Conservation (phyloP, 64 coral and sea anemone genomes). For the Actinia equina region DNA sequence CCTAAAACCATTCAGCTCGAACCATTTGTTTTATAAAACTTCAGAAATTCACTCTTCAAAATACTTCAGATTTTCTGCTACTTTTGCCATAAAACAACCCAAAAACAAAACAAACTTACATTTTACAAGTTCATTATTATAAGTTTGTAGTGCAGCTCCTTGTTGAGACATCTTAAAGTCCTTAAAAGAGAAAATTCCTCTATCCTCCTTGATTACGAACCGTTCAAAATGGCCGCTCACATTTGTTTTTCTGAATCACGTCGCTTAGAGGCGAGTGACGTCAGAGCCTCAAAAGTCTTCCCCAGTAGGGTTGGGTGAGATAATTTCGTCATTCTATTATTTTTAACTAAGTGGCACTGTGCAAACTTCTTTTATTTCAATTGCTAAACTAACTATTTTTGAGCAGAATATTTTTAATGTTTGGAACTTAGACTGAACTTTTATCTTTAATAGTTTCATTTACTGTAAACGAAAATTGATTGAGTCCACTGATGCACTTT, state of each 20-base stretch:
- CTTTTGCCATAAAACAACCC: not conserved
- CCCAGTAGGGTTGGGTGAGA: not conserved
- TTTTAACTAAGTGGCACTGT: not conserved
- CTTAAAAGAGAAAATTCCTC: not conserved
- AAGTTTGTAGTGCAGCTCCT: conserved; percentile 92
- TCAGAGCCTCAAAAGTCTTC: not conserved
- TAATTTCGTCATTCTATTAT: not conserved
- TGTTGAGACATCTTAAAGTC: conserved; percentile 81
- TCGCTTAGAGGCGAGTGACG: conserved; percentile 32
- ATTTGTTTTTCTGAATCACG: conserved; percentile 23
- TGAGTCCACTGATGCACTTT: no score
- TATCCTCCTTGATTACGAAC: not conserved
- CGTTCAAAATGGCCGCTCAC: conserved; percentile 36
- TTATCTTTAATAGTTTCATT: no score
- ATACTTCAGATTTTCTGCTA: not conserved
- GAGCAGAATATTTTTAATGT: no score
- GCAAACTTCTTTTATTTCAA: no score
- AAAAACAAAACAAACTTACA: conserved; percentile 52
- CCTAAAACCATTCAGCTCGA: not conserved
- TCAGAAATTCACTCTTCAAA: not conserved
- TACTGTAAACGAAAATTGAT: no score
- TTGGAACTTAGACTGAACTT: no score
- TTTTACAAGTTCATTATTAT: conserved; percentile 98
- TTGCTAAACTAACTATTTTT: no score
- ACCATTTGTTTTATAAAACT: not conserved